Evolutionary conservation across 2,888 invertebrate species (phyloP), one percentile per base, ranked within the genome.

Genomic region (Drosophila seclusa): DNA sequence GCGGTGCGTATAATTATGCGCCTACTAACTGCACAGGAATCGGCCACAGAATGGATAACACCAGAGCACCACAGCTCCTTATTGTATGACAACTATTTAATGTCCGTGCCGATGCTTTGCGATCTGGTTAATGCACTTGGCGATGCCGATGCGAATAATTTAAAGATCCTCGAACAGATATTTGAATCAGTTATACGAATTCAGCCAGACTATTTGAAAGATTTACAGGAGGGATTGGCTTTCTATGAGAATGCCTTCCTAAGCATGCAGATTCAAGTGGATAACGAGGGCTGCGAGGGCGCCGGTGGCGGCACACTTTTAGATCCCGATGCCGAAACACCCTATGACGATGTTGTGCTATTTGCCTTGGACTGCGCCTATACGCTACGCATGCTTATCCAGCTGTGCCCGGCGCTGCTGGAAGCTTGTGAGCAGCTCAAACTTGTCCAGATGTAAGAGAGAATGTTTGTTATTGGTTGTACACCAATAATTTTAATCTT

Each of bases 91-190:
- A 96, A 97, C 81, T 97, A 95, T 92, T 93, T 98, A 76, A 95
- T 97, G 84, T 97, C 97, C n/a, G 94, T 97, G 76, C 97, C 97
- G 0, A 96, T 96, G 89, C 92, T 98, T 60, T 95, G 97, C 93
- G 97, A 97, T 91, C 91, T 97, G 16, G 96, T 97, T 88, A 94
- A 96, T 48, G 94, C 96, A 11, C 97, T 96, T 82, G 97, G 96
- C 0, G 94, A 94, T 54, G 95, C 95, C 57, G 96, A 97, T 90
- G 90, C 92, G 0, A 89, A 92, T 6, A 97, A 97, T 89, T 87
- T 93, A 0, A 88, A 91, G 1, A 93, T 96, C 49, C 93, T 97
- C 18, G 91, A 94, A 0, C 94, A 95, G 81, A 94, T 97, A 79
- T 90, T 97, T 38, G 93, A 94, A 0, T 95, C 95, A 34, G 94